Evolutionary conservation across 2,113 vertebrate genomes (phyloP).

Genomic region (Myrmophylax atrothorax): DNA sequence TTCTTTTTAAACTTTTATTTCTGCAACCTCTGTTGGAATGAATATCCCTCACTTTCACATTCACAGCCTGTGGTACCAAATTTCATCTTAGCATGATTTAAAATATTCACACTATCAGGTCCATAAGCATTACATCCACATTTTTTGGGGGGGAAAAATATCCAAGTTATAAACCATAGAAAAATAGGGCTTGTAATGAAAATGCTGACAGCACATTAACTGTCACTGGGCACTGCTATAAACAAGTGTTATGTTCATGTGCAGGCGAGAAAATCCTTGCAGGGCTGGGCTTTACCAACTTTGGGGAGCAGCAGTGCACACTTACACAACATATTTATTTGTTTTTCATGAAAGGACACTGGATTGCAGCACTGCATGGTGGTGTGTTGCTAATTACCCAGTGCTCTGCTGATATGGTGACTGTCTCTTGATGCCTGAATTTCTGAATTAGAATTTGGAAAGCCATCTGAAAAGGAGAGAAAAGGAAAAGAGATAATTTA

Average conservation of each 20-base stretch:
- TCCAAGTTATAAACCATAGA: conserved; percentile 34
- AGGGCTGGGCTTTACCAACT: conserved; percentile 2
- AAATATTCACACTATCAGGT: conserved; percentile 34
- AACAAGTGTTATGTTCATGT: conserved; percentile 21
- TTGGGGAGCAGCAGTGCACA: not conserved
- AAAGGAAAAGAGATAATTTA: not conserved
- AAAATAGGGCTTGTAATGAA: conserved; percentile 47
- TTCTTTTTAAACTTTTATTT: conserved; percentile 32
- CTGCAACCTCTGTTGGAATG: not conserved
- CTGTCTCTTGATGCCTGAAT: not conserved
- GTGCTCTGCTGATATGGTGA: not conserved
- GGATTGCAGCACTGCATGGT: not conserved
- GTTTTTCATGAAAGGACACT: not conserved
- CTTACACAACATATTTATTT: not conserved
- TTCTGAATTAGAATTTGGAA: not conserved
- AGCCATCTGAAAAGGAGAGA: not conserved
- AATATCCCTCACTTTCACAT: conserved; percentile 21
- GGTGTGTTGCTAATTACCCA: not conserved
- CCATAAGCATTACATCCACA: conserved; percentile 2
- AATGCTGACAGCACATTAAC: conserved; percentile 32
- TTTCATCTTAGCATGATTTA: conserved; percentile 8
- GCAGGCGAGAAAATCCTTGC: not conserved
- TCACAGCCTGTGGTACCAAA: conserved; percentile 28
- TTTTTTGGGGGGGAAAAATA: not conserved
- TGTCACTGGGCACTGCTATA: conserved; percentile 6